These are phyloP conservation scores for Carassius auratus DNA, from an alignment of 2,113 vertebrate species.

Conservation along the genomic window DNA sequence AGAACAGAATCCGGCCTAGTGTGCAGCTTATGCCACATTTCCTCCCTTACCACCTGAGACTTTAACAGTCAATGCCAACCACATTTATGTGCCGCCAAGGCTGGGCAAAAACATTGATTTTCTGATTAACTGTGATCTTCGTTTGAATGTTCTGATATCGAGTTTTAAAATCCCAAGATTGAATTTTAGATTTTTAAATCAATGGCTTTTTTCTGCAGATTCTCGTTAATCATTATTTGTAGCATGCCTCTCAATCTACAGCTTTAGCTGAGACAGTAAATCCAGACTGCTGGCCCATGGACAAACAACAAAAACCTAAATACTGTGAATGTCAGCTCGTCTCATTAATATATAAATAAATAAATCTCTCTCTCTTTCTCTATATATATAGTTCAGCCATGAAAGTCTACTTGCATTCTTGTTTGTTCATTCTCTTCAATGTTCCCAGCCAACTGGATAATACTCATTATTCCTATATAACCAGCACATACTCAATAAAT, in stretches of 20 bases:
- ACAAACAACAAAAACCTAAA: not conserved
- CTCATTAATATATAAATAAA: not conserved
- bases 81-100: not conserved
- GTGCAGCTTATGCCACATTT: not conserved
- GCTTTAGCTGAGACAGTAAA: not conserved
- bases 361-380: too few species aligned
- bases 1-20: not conserved
- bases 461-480: not conserved
- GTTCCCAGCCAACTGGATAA: not conserved
- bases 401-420: not conserved
- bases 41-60: not conserved
- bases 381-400: not conserved
- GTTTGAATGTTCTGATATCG: not conserved
- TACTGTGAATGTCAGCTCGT: not conserved
- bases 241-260: not conserved
- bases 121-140: not conserved
- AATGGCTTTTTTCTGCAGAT: not conserved
- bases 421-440: not conserved
- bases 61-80: not conserved
- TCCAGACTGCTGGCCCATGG: not conserved
- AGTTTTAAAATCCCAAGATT: not conserved
- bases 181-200: not conserved
- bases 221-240: conserved; percentile 9
- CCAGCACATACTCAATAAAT: not conserved
- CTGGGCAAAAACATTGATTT: not conserved